Percentiles rank a stretch among this genome's conserved stretches.
Evolutionary conservation across 2,797 vertebrate genomes (phyloP).

Genomic region (Sebastes matsubarae): DNA sequence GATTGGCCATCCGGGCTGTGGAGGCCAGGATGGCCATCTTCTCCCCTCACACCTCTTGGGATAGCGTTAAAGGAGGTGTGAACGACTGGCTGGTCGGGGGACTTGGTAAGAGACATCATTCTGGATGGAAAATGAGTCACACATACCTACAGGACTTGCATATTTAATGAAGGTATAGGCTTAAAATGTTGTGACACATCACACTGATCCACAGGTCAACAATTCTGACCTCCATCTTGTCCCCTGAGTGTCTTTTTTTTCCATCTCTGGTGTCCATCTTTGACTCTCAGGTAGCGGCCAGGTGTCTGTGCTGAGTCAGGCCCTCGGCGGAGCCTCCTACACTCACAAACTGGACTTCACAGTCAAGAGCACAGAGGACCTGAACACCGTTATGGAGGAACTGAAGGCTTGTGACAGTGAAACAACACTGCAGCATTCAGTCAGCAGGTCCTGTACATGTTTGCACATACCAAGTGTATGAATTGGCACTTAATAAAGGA

Average conservation of each 20-base stretch:
- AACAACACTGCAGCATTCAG: slow-evolving; percentile 69
- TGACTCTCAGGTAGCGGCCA: slow-evolving; percentile 76
- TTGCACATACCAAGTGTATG: background rate
- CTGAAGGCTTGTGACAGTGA: slow-evolving; percentile 76
- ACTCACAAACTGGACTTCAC: slow-evolving; percentile 88
- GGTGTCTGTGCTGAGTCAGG: slow-evolving; percentile 81
- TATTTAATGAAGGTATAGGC: slow-evolving; percentile 30
- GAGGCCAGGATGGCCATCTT: slow-evolving; percentile 90
- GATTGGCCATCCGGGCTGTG: slow-evolving; percentile 87
- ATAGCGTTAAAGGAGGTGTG: slow-evolving; percentile 88
- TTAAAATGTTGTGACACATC: slow-evolving; percentile 13
- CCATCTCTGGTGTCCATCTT: slow-evolving; percentile 36
- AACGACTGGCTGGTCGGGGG: slow-evolving; percentile 92
- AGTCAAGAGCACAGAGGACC: slow-evolving; percentile 62
- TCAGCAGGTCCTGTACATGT: slow-evolving; percentile 78
- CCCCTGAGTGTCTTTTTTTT: background rate
- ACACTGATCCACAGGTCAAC: background rate
- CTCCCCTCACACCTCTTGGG: slow-evolving; percentile 94
- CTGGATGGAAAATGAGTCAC: slow-evolving; percentile 28
- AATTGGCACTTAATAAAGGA: background rate
- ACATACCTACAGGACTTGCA: background rate
- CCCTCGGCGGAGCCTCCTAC: slow-evolving; percentile 41
- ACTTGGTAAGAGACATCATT: slow-evolving; percentile 87
- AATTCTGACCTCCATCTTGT: background rate
- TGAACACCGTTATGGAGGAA: slow-evolving; percentile 76